phyloP scores from a whole-genome alignment of 2,888 invertebrate species.

The Drosophila anomalata region DNA sequence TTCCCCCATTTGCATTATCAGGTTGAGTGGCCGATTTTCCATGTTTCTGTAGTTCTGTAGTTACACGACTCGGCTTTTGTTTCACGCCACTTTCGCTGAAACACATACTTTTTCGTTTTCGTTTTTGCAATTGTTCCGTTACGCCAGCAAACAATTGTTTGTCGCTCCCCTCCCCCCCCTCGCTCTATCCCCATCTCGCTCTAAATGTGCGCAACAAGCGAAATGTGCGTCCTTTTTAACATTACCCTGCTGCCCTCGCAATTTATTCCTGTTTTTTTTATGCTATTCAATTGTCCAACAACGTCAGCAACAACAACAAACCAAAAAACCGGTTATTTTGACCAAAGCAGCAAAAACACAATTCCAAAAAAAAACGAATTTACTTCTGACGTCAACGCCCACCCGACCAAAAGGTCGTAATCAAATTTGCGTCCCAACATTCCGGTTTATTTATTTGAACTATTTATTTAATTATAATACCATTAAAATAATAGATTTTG shows the following conservation, averaged over 20 bases:
- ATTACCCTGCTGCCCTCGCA: conserved; percentile 9
- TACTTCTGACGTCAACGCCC: conserved; percentile 75
- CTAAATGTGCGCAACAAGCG: conserved; percentile 37
- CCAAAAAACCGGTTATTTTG: conserved; percentile 73
- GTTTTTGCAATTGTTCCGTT: conserved; percentile 25
- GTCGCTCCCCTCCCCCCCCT: not conserved
- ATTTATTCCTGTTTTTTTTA: conserved; percentile 37
- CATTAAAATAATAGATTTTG: not conserved
- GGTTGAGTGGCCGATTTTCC: conserved; percentile 17
- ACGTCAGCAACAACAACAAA: conserved; percentile 47
- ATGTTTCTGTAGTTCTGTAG: conserved; percentile 30
- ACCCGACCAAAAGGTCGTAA: conserved; percentile 45
- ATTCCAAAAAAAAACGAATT: conserved; percentile 49
- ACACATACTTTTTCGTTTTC: conserved; percentile 16
- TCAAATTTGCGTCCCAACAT: conserved; percentile 46
- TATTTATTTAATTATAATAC: not conserved
- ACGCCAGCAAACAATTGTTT: conserved; percentile 34
- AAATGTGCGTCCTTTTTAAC: conserved; percentile 24
- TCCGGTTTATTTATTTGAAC: not conserved
- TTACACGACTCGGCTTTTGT: conserved; percentile 33
- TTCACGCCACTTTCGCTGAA: conserved; percentile 28
- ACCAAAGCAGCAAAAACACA: conserved; percentile 48
- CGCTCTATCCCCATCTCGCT: conserved; percentile 9
- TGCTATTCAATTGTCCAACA: conserved; percentile 48
- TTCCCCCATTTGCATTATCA: conserved; percentile 40